Conservation (phyloP, 2,888 invertebrate genomes). For the Volucella inflata region DNA sequence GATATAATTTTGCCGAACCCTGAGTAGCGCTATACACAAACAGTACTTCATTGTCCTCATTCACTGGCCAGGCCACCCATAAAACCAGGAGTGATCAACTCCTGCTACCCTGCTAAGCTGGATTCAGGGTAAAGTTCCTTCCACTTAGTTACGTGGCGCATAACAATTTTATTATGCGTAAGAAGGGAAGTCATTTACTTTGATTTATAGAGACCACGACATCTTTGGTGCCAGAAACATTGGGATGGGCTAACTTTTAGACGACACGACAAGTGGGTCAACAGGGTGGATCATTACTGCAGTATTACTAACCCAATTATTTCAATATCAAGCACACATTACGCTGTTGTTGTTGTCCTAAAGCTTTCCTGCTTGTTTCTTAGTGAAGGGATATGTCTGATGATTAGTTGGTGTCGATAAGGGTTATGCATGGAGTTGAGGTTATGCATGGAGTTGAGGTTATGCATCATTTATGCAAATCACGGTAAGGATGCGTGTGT, state of each 20-base stretch:
- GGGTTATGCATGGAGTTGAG: slow-evolving; percentile 16
- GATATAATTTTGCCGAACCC: slow-evolving; percentile 48
- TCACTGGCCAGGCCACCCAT: slow-evolving; percentile 29
- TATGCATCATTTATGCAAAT: slow-evolving; percentile 60
- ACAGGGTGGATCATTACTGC: slow-evolving; percentile 32
- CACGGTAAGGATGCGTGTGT: slow-evolving; percentile 1
- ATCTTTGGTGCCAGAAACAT: not conserved
- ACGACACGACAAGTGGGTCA: slow-evolving; percentile 42
- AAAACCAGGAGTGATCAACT: slow-evolving; percentile 49
- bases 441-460: slow-evolving; percentile 47
- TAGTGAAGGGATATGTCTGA: slow-evolving; percentile 50
- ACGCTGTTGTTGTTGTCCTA: slow-evolving; percentile 57
- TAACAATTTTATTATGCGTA: slow-evolving; percentile 72
- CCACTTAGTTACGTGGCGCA: slow-evolving; percentile 60
- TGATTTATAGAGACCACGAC: slow-evolving; percentile 66
- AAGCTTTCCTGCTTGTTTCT: slow-evolving; percentile 65
- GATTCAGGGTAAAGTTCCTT: slow-evolving; percentile 32
- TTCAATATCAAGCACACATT: slow-evolving; percentile 66
- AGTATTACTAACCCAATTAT: slow-evolving; percentile 64
- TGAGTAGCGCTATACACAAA: not conserved
- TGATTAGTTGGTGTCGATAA: not conserved
- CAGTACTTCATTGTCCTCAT: slow-evolving; percentile 41
- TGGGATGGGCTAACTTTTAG: not conserved
- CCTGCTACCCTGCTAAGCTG: slow-evolving; percentile 23
- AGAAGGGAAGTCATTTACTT: slow-evolving; percentile 64